Percentiles rank a stretch among this genome's conserved stretches.
These are phyloP conservation scores for Synaphobranchus kaupii DNA, from an alignment of 2,797 vertebrate species.

Conservation along the genomic window DNA sequence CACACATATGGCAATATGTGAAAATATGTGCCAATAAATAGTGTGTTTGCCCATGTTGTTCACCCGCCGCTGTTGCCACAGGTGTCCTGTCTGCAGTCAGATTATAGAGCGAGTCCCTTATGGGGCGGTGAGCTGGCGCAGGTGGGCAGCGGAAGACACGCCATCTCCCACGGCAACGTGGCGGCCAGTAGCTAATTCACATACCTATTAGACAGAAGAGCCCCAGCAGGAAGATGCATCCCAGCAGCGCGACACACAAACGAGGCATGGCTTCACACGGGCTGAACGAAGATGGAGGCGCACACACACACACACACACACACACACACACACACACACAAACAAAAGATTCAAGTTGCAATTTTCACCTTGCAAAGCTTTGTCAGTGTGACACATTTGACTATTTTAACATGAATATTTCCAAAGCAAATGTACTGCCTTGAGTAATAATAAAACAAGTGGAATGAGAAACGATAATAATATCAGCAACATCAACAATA, in stretches of 20 bases:
- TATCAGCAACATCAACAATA: not conserved
- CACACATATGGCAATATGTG: no score
- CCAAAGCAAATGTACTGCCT: not conserved
- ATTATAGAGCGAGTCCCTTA: not conserved
- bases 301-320: not conserved
- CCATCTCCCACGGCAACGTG: not conserved
- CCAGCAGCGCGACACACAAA: not conserved
- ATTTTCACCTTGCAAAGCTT: not conserved
- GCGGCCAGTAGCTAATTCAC: not conserved
- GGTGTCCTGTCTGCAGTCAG: not conserved
- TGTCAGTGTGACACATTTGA: not conserved
- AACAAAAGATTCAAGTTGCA: not conserved
- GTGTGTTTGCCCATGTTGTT: no score
- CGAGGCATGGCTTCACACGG: slow-evolving; percentile 16
- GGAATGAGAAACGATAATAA: no score
- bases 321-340: not conserved
- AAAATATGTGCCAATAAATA: no score
- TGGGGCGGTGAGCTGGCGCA: no score
- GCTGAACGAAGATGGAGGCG: not conserved
- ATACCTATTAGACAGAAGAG: slow-evolving; percentile 24
- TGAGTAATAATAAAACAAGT: not conserved
- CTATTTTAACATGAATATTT: not conserved
- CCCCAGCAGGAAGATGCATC: slow-evolving; percentile 5
- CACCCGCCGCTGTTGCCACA: not conserved
- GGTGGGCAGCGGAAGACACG: not conserved